These are phyloP conservation scores for Cercopithecus hamlyni DNA, from an alignment of 2,797 vertebrate genomes.

Conservation along the genomic window DNA sequence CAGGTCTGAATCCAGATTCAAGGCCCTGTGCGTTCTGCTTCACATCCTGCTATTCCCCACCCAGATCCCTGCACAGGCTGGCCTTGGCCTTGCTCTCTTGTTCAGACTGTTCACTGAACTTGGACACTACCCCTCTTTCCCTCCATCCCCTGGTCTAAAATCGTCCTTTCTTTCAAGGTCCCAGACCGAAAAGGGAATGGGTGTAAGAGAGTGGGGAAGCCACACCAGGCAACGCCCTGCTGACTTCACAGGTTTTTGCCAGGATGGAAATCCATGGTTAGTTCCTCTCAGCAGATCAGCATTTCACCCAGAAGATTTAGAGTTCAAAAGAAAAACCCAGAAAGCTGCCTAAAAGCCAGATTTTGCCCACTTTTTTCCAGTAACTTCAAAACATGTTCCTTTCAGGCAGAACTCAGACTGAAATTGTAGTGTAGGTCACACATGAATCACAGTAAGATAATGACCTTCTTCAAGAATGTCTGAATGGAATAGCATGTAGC, in stretches of 20 bases:
- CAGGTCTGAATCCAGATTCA: neutral
- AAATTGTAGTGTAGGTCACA: neutral
- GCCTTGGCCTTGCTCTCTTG: neutral
- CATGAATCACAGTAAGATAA: neutral
- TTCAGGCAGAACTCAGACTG: neutral
- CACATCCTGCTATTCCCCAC: neutral
- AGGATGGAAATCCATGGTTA: neutral
- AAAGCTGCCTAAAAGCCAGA: neutral
- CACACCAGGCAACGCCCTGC: neutral
- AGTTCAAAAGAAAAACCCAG: neutral
- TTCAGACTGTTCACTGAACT: neutral
- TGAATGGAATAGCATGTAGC: neutral
- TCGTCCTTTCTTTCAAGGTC: neutral
- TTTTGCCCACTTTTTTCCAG: neutral
- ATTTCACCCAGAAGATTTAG: neutral
- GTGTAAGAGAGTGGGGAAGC: neutral
- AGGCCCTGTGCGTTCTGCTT: accelerated
- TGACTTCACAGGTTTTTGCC: neutral
- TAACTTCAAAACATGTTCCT: neutral
- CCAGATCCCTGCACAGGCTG: neutral
- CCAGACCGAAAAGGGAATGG: neutral
- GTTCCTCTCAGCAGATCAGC: neutral
- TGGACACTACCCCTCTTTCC: neutral
- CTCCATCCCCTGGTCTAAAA: neutral
- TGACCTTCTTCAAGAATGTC: neutral